Evolutionary conservation across 2,888 invertebrate species (phyloP).

Genomic region (Sthenelais limicola): DNA sequence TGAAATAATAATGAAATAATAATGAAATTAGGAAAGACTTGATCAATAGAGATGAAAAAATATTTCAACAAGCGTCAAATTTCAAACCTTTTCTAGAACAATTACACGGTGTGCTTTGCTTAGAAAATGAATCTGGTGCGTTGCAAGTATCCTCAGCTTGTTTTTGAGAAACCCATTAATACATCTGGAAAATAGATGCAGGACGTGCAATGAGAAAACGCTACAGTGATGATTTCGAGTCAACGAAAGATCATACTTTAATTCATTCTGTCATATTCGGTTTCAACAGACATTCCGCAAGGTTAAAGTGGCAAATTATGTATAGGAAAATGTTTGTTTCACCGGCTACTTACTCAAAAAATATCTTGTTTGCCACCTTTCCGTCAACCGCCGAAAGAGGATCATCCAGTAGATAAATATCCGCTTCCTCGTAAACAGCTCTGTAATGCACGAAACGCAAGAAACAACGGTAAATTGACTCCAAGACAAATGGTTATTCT

Average conservation of each 20-base stretch:
- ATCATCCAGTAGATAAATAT: constrained; percentile 90
- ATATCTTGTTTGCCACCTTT: constrained; percentile 89
- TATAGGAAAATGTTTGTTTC: too few relatives aligned
- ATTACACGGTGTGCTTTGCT: neutral
- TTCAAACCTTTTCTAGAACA: neutral
- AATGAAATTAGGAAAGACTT: too few relatives aligned
- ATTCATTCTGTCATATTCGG: too few relatives aligned
- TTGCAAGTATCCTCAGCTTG: constrained; percentile 1
- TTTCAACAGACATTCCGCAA: too few relatives aligned
- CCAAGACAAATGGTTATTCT: neutral
- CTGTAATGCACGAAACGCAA: constrained; percentile 66
- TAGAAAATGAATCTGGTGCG: constrained; percentile 5
- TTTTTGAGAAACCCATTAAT: neutral
- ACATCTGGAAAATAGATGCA: constrained; percentile 10
- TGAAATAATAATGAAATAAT: too few relatives aligned
- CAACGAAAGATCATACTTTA: too few relatives aligned
- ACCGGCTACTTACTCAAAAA: constrained; percentile 78
- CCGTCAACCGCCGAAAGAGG: constrained; percentile 94
- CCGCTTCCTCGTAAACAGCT: constrained; percentile 83
- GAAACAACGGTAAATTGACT: neutral
- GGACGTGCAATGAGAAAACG: neutral
- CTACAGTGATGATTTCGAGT: too few relatives aligned
- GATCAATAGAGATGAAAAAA: too few relatives aligned
- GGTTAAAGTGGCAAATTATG: too few relatives aligned
- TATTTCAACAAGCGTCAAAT: neutral